phyloP scores from a whole-genome alignment of 2,888 invertebrate genomes.

The Limnephilus rhombicus region DNA sequence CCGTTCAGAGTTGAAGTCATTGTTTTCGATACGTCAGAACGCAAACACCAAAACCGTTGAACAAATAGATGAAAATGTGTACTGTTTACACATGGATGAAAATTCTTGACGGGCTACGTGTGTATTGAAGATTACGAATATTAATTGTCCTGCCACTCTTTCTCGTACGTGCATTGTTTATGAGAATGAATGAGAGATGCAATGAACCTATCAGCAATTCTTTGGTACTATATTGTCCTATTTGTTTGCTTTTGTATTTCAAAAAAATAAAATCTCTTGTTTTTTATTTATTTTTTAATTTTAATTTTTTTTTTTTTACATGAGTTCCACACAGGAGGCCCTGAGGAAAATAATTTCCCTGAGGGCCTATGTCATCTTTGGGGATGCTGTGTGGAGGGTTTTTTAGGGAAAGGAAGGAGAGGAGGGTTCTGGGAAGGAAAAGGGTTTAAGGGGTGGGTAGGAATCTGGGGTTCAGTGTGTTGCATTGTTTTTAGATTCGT shows the following conservation, averaged over 20 bases:
- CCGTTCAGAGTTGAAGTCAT: not conserved
- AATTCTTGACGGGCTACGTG: conserved; percentile 13
- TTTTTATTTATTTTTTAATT: no score
- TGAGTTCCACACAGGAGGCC: no score
- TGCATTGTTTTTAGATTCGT: not conserved
- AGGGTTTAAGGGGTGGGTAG: no score
- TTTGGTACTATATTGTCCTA: not conserved
- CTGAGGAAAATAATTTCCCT: no score
- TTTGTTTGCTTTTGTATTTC: not conserved
- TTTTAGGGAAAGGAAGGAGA: no score
- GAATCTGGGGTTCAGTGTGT: no score
- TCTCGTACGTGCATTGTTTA: not conserved
- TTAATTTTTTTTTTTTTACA: no score
- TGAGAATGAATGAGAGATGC: not conserved
- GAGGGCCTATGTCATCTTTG: no score
- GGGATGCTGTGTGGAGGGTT: no score
- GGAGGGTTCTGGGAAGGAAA: no score
- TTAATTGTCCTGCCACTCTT: not conserved
- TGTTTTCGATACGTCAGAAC: not conserved
- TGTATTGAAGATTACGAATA: not conserved
- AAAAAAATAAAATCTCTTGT: not conserved
- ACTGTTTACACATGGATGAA: conserved; percentile 4
- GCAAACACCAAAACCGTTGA: conserved; percentile 19
- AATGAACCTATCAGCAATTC: not conserved
- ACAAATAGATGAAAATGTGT: conserved; percentile 21